Conservation (phyloP, 2,888 invertebrate genomes). For the Pasiphila rectangulata region DNA sequence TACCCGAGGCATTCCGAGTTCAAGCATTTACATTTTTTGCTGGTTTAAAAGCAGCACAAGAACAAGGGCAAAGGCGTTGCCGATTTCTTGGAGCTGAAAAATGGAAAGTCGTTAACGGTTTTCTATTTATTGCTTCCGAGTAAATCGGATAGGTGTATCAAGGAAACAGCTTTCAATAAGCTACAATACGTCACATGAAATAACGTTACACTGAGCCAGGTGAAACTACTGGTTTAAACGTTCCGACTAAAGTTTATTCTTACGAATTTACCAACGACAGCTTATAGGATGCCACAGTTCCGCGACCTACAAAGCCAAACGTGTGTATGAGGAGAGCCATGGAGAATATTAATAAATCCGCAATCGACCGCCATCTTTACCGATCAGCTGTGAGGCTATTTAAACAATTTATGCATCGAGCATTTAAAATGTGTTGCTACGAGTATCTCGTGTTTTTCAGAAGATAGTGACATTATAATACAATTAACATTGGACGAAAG, state of each 20-base stretch:
- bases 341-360: conserved; percentile 56
- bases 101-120: neutral
- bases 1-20: conserved; percentile 45
- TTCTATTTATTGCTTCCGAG: neutral
- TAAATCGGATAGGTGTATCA: neutral
- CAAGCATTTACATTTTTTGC: conserved; percentile 38
- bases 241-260: conserved; percentile 46
- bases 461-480: conserved; percentile 15
- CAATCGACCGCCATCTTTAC: conserved; percentile 31
- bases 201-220: conserved; percentile 5
- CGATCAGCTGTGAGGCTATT: conserved; percentile 32
- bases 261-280: conserved; percentile 54
- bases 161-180: neutral
- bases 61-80: neutral
- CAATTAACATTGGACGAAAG: conserved; percentile 31
- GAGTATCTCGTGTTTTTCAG: conserved; percentile 11
- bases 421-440: conserved; percentile 11
- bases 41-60: neutral
- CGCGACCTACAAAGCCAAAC: conserved; percentile 66
- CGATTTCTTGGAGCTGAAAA: neutral
- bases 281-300: conserved; percentile 61
- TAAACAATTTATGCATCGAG: conserved; percentile 7
- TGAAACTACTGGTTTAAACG: conserved; percentile 34
- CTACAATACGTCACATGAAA: neutral
- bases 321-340: conserved; percentile 48